These are phyloP conservation scores for Thomomys bottae DNA, from an alignment of 2,113 vertebrate species.

Conservation along the genomic window DNA sequence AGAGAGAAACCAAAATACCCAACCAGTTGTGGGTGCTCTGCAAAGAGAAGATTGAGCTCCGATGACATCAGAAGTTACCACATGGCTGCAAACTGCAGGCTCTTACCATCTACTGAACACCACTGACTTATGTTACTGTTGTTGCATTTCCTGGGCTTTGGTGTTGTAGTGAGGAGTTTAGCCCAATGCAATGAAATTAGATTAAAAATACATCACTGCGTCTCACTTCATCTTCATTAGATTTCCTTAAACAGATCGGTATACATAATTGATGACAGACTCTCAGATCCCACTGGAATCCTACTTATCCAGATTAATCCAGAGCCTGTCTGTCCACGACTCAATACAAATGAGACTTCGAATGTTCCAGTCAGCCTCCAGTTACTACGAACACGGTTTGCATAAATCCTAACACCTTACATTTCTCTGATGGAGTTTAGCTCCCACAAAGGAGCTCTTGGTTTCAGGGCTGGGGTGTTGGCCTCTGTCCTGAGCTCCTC, in stretches of 20 bases:
- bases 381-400: slow-evolving; percentile 41
- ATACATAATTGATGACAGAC: slow-evolving; percentile 65
- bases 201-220: slow-evolving; percentile 82
- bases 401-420: slow-evolving; percentile 53
- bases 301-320: slow-evolving; percentile 57
- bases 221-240: slow-evolving; percentile 81
- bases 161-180: slow-evolving; percentile 71
- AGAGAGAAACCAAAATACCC: too few relatives aligned
- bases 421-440: slow-evolving; percentile 63
- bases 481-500: slow-evolving; percentile 59
- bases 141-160: slow-evolving; percentile 74
- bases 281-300: slow-evolving; percentile 54
- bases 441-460: slow-evolving; percentile 51
- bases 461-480: slow-evolving; percentile 60
- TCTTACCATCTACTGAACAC: slow-evolving; percentile 73
- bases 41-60: slow-evolving; percentile 28
- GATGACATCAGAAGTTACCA: slow-evolving; percentile 55
- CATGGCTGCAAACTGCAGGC: neutral
- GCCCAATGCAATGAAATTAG: slow-evolving; percentile 75
- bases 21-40: neutral
- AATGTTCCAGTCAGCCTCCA: slow-evolving; percentile 62
- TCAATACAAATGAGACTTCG: slow-evolving; percentile 63
- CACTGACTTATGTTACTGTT: slow-evolving; percentile 70
- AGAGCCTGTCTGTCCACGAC: slow-evolving; percentile 49
- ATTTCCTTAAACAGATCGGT: slow-evolving; percentile 79